Evolutionary conservation across 2,113 vertebrate species (phyloP).

Genomic region (Rafetus swinhoei): DNA sequence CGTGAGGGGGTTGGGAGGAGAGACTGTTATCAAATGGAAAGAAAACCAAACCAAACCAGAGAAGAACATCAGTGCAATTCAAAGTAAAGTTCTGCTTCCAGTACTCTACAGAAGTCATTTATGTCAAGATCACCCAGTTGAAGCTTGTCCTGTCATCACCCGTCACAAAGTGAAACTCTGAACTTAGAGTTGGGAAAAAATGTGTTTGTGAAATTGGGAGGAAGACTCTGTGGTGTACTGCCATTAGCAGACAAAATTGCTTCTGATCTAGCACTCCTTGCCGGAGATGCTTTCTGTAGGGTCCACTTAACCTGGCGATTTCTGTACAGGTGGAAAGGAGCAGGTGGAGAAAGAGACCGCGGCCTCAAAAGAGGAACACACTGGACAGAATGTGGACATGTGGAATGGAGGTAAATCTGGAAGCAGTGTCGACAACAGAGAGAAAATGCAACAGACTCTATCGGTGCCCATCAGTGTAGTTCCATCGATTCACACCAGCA

Average conservation of each 20-base stretch:
- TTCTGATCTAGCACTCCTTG: neutral
- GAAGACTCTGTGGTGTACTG: neutral
- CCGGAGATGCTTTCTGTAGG: neutral
- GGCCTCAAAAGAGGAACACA: neutral
- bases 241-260: neutral
- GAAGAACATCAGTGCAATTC: neutral
- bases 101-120: neutral
- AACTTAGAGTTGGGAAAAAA: neutral
- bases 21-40: neutral
- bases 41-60: neutral
- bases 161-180: neutral
- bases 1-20: neutral
- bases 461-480: neutral
- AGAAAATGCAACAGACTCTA: neutral
- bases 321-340: neutral
- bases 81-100: neutral
- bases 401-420: neutral
- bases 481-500: neutral
- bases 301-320: neutral
- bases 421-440: neutral
- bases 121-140: neutral
- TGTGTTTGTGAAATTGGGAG: neutral
- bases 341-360: neutral
- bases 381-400: neutral
- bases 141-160: neutral